A percentile compares a stretch with the other conserved stretches of the same genome.
Evolutionary conservation across 2,888 invertebrate genomes (phyloP).

Genomic region (Galeopsomyia nigrocyanea): DNA sequence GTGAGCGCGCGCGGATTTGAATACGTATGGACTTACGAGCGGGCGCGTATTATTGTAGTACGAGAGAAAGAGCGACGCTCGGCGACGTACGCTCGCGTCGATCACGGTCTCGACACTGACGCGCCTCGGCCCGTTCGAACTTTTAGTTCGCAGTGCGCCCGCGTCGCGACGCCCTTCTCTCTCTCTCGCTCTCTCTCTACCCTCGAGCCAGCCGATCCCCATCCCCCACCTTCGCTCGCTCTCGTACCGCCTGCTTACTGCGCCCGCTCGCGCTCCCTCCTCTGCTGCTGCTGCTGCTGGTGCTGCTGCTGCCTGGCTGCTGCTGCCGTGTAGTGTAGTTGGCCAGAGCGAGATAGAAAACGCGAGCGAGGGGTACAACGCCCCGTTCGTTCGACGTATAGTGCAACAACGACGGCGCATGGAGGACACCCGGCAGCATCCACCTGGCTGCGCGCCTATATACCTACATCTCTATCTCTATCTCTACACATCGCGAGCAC

Average conservation of each 20-base stretch:
- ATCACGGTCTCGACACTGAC: constrained; percentile 67
- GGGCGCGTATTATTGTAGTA: constrained; percentile 40
- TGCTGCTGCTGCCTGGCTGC: background rate
- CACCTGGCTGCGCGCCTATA: background rate
- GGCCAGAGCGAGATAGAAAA: constrained; percentile 1
- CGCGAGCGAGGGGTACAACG: constrained; percentile 28
- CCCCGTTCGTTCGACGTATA: constrained; percentile 35
- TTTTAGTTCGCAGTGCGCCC: constrained; percentile 65
- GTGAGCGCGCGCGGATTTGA: constrained; percentile 34
- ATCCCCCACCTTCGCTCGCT: constrained; percentile 25
- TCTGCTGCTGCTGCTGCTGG: background rate
- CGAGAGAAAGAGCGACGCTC: constrained; percentile 52
- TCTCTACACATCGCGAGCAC: background rate
- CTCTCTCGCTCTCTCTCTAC: constrained; percentile 17
- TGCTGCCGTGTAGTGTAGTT: constrained; percentile 2
- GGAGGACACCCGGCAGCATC: constrained; percentile 25
- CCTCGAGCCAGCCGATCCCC: constrained; percentile 43
- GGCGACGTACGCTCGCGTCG: constrained; percentile 64
- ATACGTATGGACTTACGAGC: constrained; percentile 20
- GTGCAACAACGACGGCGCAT: background rate
- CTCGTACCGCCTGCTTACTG: constrained; percentile 11
- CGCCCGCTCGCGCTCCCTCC: constrained; percentile 20
- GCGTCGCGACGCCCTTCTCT: constrained; percentile 63
- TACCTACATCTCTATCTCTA: background rate
- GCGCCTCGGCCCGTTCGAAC: constrained; percentile 60